phyloP scores from a whole-genome alignment of 2,888 invertebrate species.

The Xestia sexstrigata region DNA sequence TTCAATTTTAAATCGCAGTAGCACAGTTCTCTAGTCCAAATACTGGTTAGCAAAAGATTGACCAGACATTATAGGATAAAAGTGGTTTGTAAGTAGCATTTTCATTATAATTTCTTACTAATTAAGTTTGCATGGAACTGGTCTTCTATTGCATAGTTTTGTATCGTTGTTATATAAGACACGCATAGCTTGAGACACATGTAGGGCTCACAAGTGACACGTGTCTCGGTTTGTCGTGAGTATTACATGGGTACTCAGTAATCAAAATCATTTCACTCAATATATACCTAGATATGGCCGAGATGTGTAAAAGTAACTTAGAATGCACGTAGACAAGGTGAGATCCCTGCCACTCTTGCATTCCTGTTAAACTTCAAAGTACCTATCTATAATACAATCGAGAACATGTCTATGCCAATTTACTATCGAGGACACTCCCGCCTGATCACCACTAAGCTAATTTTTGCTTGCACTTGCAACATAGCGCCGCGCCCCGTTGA shows the following conservation, averaged over 20 bases:
- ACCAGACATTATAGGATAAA: constrained; percentile 53
- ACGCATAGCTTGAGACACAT: constrained; percentile 5
- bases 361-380: neutral
- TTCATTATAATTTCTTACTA: constrained; percentile 42
- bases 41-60: constrained; percentile 62
- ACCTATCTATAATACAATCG: too few species aligned
- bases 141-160: constrained; percentile 32
- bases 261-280: neutral
- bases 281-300: neutral
- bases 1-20: constrained; percentile 27
- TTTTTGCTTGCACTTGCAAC: too few species aligned
- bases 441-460: too few species aligned
- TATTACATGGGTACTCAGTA: neutral
- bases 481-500: too few species aligned
- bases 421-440: too few species aligned
- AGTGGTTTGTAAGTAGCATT: constrained; percentile 52
- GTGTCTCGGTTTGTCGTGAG: constrained; percentile 2
- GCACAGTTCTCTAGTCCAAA: constrained; percentile 38
- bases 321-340: neutral
- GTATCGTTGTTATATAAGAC: constrained; percentile 19
- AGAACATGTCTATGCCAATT: neutral
- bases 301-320: neutral
- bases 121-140: constrained; percentile 14
- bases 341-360: too few species aligned
- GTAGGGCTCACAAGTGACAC: constrained; percentile 24